Percentiles rank a stretch among this genome's conserved stretches.
Evolutionary conservation across 2,113 vertebrate species (phyloP).

Genomic region (human): DNA sequence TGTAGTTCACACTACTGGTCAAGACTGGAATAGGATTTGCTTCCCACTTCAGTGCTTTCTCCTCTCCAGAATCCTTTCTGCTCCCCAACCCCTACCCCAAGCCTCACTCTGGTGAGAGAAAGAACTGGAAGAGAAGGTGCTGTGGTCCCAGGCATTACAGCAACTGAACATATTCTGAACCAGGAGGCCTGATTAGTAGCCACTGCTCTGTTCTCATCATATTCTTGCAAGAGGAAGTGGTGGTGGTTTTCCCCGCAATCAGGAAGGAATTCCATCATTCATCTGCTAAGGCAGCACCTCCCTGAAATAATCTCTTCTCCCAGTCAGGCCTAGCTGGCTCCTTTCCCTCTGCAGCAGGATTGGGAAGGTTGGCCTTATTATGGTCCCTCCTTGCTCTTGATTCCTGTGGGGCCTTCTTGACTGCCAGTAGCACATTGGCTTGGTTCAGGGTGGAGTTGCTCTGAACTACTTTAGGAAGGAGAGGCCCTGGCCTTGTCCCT

Average conservation of each 20-base stretch:
- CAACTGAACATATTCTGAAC: fast-evolving
- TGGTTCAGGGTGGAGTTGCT: neutral
- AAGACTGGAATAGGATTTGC: neutral
- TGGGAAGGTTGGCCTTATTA: neutral
- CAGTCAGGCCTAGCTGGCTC: neutral
- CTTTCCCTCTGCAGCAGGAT: neutral
- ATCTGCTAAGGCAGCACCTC: neutral
- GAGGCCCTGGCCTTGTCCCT: no score
- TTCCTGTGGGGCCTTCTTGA: neutral
- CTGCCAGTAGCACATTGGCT: neutral
- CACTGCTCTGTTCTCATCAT: neutral
- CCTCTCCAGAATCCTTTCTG: neutral
- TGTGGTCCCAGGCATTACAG: fast-evolving
- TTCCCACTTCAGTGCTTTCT: neutral
- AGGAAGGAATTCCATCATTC: neutral
- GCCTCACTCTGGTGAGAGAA: neutral
- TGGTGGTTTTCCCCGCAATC: neutral
- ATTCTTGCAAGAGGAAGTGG: neutral
- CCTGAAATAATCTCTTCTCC: neutral
- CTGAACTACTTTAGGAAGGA: neutral
- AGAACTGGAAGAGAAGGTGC: fast-evolving
- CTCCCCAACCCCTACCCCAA: neutral
- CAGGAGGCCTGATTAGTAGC: neutral
- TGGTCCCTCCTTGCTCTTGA: neutral
- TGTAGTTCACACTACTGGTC: neutral